Conservation (phyloP, 1,140 invertebrate species). For the Brachionus angularis region DNA sequence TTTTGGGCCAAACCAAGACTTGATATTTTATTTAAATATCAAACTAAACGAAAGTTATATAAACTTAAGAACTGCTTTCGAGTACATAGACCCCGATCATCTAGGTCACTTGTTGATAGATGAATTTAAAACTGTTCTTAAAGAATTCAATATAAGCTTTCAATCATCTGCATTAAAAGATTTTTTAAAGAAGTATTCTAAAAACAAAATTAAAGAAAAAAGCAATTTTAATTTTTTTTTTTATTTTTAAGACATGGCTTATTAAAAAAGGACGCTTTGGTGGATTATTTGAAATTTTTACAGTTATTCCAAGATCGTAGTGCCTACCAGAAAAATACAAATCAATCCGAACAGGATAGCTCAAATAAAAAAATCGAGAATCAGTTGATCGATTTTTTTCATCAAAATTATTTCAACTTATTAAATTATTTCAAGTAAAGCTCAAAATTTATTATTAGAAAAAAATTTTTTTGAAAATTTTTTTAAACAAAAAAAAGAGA, state of each 20-base stretch:
- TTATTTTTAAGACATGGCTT: constrained; percentile 12
- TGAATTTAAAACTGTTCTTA: constrained; percentile 29
- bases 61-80: constrained; percentile 15
- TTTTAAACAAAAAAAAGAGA: no score
- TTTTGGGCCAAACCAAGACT: constrained; percentile 9
- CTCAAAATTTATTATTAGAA: neutral
- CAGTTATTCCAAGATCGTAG: constrained; percentile 15
- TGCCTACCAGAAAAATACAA: no score
- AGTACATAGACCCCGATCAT: constrained; percentile 29
- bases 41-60: constrained; percentile 37
- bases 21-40: constrained; percentile 13
- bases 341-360: no score
- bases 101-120: neutral
- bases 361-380: no score
- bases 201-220: neutral
- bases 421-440: constrained; percentile 28
- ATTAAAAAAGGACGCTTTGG: constrained; percentile 16
- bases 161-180: neutral
- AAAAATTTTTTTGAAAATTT: neutral
- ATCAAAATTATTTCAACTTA: constrained; percentile 3
- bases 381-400: constrained; percentile 12
- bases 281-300: constrained; percentile 39
- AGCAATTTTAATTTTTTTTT: neutral
- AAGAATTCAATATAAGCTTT: constrained; percentile 20
- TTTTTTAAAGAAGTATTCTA: constrained; percentile 31